Conservation (phyloP, 1,140 invertebrate genomes). For the Drosophila funebris region DNA sequence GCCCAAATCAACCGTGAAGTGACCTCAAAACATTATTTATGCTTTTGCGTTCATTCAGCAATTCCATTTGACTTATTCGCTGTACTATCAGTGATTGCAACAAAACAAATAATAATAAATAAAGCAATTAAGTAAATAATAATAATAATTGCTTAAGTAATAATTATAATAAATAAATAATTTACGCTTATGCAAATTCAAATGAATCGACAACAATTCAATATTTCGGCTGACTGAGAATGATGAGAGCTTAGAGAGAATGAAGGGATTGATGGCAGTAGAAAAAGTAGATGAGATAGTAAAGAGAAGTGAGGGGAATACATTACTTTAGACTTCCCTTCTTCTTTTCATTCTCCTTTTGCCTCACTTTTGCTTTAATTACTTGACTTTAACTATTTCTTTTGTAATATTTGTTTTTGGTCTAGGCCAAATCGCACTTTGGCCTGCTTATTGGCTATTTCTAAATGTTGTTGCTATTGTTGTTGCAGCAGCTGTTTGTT, state of each 20-base stretch:
- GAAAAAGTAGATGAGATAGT: background rate
- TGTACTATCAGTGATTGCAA: slow-evolving; percentile 15
- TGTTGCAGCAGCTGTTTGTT: slow-evolving; percentile 15
- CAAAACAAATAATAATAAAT: background rate
- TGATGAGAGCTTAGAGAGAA: background rate
- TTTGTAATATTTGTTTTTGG: slow-evolving; percentile 4
- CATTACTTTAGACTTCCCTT: too few species aligned
- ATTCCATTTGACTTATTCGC: slow-evolving; percentile 33
- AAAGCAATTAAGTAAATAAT: slow-evolving; percentile 9
- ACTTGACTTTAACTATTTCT: slow-evolving; percentile 11
- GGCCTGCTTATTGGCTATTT: slow-evolving; percentile 1
- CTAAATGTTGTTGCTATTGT: background rate
- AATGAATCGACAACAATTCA: too few species aligned
- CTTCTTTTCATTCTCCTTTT: too few species aligned
- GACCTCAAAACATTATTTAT: slow-evolving; percentile 58
- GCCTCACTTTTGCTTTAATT: slow-evolving; percentile 19
- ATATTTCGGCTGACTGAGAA: background rate
- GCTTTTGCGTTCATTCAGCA: slow-evolving; percentile 30
- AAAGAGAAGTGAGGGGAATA: background rate
- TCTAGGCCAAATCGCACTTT: slow-evolving; percentile 8
- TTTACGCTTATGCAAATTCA: slow-evolving; percentile 6
- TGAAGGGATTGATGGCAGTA: background rate
- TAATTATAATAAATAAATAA: slow-evolving; percentile 27
- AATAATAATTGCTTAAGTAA: background rate
- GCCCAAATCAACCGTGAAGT: slow-evolving; percentile 51